These are phyloP conservation scores for Plecturocebus donacophilus DNA, from an alignment of 2,113 vertebrate genomes.

Conservation along the genomic window DNA sequence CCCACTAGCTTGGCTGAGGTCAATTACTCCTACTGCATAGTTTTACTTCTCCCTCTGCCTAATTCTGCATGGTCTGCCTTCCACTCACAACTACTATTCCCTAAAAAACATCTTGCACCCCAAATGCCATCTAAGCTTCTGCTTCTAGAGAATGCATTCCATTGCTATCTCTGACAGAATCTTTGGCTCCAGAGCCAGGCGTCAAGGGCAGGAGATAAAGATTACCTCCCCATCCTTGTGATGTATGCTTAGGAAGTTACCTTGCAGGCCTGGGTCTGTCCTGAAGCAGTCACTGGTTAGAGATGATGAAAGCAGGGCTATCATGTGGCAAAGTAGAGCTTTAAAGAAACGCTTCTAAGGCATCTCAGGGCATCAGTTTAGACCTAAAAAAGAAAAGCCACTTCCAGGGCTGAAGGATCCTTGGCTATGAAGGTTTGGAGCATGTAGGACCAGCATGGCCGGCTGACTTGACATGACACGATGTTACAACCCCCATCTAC, in stretches of 20 bases:
- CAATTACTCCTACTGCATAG: accelerated
- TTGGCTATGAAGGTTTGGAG: background rate
- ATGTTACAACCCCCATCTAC: background rate
- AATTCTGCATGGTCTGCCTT: background rate
- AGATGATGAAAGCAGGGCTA: background rate
- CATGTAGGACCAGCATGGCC: background rate
- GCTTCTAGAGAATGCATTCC: background rate
- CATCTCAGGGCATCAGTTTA: background rate
- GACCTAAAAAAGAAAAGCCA: background rate
- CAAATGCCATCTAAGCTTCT: background rate
- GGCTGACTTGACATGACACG: background rate
- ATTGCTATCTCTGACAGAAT: background rate
- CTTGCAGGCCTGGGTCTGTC: background rate
- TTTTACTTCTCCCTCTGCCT: background rate
- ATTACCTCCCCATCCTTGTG: background rate
- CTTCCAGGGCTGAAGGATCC: background rate
- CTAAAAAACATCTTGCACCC: background rate
- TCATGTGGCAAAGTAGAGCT: too few species aligned
- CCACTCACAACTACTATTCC: background rate
- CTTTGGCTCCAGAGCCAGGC: background rate
- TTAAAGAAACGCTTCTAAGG: background rate
- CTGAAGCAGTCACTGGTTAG: background rate
- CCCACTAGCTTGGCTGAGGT: accelerated
- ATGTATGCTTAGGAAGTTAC: background rate
- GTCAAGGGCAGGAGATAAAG: background rate